Percentiles rank a stretch among this genome's conserved stretches.
Conservation (phyloP, 2,888 invertebrate genomes). For the Calephelis perditalis region DNA sequence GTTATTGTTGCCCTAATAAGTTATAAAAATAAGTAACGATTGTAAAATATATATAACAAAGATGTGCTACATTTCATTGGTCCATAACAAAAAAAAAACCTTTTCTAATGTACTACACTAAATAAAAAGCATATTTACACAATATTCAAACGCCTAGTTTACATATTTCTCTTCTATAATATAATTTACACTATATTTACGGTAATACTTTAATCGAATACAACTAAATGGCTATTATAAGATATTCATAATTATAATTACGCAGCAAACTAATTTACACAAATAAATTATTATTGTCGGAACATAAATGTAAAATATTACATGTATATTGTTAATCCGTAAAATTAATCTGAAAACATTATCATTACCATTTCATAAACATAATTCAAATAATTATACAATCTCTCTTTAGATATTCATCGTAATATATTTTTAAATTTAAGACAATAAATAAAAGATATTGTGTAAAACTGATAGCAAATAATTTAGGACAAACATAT, state of each 20-base stretch:
- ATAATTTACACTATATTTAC: slow-evolving; percentile 29
- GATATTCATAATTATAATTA: slow-evolving; percentile 23
- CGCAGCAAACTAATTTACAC: slow-evolving; percentile 31
- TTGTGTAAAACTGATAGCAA: too few species aligned
- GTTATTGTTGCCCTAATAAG: too few species aligned
- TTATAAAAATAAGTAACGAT: background rate
- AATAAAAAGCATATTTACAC: slow-evolving; percentile 28
- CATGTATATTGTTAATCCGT: slow-evolving; percentile 9
- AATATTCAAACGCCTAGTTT: slow-evolving; percentile 29
- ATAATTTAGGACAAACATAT: background rate
- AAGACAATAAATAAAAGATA: too few species aligned
- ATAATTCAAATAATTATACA: too few species aligned
- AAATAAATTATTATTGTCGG: slow-evolving; percentile 47
- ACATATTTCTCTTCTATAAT: slow-evolving; percentile 33
- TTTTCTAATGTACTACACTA: slow-evolving; percentile 9
- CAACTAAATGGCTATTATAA: slow-evolving; percentile 34
- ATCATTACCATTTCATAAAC: background rate
- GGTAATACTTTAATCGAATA: slow-evolving; percentile 70
- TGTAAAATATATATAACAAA: slow-evolving; percentile 4
- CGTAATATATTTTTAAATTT: too few species aligned
- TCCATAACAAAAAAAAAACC: slow-evolving; percentile 12
- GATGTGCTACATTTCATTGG: background rate
- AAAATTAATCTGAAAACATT: slow-evolving; percentile 11
- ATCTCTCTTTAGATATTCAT: too few species aligned
- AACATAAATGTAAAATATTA: slow-evolving; percentile 31